Conservation (phyloP, 2,888 invertebrate species). For the Antheraea assamensis region DNA sequence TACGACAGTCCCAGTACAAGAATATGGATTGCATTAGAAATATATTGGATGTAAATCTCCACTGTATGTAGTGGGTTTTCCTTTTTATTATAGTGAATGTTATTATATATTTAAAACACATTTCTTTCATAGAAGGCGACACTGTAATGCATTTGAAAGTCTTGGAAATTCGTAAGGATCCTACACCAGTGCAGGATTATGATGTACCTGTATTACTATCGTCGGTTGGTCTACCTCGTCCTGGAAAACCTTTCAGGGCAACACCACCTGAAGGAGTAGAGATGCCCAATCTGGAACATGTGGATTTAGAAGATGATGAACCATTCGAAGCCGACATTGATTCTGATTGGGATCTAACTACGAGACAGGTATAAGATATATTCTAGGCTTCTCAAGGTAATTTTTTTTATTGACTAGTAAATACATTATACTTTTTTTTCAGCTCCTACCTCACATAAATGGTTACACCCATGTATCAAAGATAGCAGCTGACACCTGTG, state of each 20-base stretch:
- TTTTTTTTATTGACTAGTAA: neutral
- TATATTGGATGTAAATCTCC: no score
- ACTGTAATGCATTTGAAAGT: constrained; percentile 96
- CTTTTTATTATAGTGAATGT: no score
- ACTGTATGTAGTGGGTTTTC: no score
- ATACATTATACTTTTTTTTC: constrained; percentile 39
- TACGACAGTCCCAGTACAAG: no score
- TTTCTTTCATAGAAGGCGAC: constrained; percentile 85
- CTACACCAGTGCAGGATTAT: constrained; percentile 91
- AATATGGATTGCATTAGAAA: no score
- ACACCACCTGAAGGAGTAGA: constrained; percentile 46
- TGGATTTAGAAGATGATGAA: constrained; percentile 84
- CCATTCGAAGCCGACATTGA: constrained; percentile 67
- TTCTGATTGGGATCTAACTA: constrained; percentile 96
- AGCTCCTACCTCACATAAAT: constrained; percentile 93
- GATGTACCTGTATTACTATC: constrained; percentile 93
- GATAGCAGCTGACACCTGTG: constrained; percentile 94
- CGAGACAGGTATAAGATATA: constrained; percentile 87
- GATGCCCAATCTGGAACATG: constrained; percentile 55
- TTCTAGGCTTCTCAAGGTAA: neutral
- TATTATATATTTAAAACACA: neutral
- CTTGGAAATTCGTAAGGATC: constrained; percentile 90
- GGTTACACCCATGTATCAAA: constrained; percentile 96
- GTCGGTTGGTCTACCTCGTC: constrained; percentile 65
- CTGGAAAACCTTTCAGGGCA: constrained; percentile 59